These are phyloP conservation scores for Leptinotarsa rubiginosa DNA, from an alignment of 2,888 invertebrate genomes.

Conservation along the genomic window DNA sequence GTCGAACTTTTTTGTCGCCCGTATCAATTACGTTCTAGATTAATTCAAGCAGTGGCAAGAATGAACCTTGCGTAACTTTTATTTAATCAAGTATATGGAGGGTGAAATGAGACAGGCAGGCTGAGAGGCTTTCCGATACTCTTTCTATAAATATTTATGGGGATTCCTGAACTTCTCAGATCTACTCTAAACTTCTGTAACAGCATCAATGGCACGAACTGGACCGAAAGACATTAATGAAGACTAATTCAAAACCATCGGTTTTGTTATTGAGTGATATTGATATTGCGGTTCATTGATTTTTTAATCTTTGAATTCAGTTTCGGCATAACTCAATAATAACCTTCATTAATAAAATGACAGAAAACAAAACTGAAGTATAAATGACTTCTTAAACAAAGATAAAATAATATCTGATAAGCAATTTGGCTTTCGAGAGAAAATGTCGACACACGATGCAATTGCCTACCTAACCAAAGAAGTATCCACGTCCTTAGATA, in stretches of 20 bases:
- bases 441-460: too few species aligned
- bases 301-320: too few species aligned
- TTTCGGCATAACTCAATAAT: too few species aligned
- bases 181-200: background rate
- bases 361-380: too few species aligned
- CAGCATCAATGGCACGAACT: background rate
- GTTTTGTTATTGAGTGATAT: too few species aligned
- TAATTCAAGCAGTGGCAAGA: background rate
- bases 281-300: too few species aligned
- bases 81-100: constrained; percentile 16
- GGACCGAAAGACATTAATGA: background rate
- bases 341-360: too few species aligned
- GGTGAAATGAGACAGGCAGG: constrained; percentile 20
- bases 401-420: too few species aligned
- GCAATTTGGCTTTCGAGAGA: too few species aligned
- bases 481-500: too few species aligned
- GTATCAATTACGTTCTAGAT: constrained; percentile 15
- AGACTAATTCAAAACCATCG: background rate
- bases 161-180: constrained; percentile 15
- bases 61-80: background rate
- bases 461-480: too few species aligned
- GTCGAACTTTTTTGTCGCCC: background rate
- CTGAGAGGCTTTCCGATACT: constrained; percentile 1
- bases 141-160: constrained; percentile 11
- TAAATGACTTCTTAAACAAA: too few species aligned